Conservation (phyloP, 2,888 invertebrate genomes). For the Leptinotarsa peninsularis region DNA sequence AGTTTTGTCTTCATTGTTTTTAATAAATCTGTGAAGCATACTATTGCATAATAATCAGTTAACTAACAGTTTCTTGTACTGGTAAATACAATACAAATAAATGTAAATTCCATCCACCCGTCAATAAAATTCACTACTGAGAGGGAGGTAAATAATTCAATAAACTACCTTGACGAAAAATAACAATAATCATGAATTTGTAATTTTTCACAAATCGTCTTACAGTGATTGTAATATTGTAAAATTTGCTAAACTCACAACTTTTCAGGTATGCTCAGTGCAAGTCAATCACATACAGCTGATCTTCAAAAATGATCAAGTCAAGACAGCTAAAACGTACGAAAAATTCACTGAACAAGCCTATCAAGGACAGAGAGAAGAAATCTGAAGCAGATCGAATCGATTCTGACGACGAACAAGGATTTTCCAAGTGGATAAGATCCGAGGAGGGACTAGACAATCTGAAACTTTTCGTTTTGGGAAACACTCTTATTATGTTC, state of each 20-base stretch:
- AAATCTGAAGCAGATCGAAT: conserved; percentile 13
- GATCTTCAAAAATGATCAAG: conserved; percentile 5
- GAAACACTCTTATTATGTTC: conserved; percentile 79
- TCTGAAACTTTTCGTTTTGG: conserved; percentile 84
- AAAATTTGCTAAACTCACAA: not conserved
- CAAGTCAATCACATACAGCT: not conserved
- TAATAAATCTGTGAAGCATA: too few relatives aligned
- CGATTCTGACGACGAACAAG: conserved; percentile 58
- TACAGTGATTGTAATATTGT: too few relatives aligned
- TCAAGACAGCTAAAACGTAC: not conserved
- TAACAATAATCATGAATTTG: too few relatives aligned
- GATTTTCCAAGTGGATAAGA: conserved; percentile 63
- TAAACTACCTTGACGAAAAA: too few relatives aligned
- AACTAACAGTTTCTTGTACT: too few relatives aligned
- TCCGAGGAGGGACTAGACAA: conserved; percentile 78
- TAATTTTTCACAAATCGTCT: too few relatives aligned
- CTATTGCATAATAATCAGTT: too few relatives aligned
- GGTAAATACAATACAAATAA: too few relatives aligned
- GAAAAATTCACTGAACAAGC: conserved; percentile 2
- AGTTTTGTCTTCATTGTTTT: too few relatives aligned
- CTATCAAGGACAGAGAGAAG: conserved; percentile 13
- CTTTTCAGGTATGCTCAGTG: not conserved
- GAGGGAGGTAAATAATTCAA: too few relatives aligned
- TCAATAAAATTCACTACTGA: too few relatives aligned
- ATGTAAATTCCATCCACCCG: too few relatives aligned